Base-by-base conservation (phyloP, 2,888 invertebrate species). In the Drosophila formosana region DNA sequence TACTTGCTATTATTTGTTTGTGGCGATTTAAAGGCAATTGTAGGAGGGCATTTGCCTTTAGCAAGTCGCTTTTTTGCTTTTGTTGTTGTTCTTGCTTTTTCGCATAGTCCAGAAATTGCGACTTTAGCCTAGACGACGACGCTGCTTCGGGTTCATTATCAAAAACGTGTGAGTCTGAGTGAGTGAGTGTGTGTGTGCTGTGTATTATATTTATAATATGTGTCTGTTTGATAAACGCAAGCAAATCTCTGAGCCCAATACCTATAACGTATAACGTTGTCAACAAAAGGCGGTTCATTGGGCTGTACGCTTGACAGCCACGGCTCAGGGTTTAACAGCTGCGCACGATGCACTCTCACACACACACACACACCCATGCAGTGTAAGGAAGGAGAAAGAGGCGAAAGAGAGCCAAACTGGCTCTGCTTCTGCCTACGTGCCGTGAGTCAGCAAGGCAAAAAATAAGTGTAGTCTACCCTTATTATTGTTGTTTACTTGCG, bases 361-460 rank as follows among this genome's bases (percentile, higher is more conserved):
- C 2, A 18, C 18, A n/a, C 37, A 30, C 70, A 49, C 52, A 70
- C 60, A 70, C 61, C 32, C 32, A 53, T 57, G 51, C 52, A 46
- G 61, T 46, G 28, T 3, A 18, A 18, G 18, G 18, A 55, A 72
- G 68, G 64, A 62, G 55, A 58, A 60, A 61, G 53, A 69, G 55
- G 68, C 61, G 65, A 41, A 51, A 58, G 53, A 70, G 78, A 70
- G 58, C 8, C 56, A 43, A 18, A 41, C 46, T 18, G 18, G 1
- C 18, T 18, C 18, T 18, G 18, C 18, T 18, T 72, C 57, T 80
- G 84, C 71, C 81, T 84, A 84, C 84, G 84, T 84, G 84, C 77
- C 64, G 72, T 89, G 89, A 89, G 88, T 89, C 84, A 84, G 77
- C 64, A 79, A 79, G 77, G 79, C 71, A 77, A 78, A 65, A 37